Conservation (phyloP, 2,888 invertebrate genomes). For the Acrocera orbiculus region DNA sequence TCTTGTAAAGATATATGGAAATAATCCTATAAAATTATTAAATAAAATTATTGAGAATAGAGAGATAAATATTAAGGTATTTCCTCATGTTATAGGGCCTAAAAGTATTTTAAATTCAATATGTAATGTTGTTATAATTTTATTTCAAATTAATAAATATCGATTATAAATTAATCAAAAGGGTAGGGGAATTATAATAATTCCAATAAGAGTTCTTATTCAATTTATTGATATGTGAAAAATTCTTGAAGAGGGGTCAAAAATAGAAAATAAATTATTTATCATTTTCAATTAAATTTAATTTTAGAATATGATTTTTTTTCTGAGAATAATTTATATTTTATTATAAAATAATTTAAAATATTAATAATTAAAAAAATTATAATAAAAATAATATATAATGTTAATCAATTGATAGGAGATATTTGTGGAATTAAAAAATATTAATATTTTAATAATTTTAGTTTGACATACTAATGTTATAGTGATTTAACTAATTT, state of each 20-base stretch:
- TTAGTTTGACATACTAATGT: constrained; percentile 50
- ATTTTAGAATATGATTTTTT: no score
- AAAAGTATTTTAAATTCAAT: constrained; percentile 42
- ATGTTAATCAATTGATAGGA: constrained; percentile 36
- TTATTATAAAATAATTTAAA: constrained; percentile 37
- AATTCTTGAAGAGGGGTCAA: constrained; percentile 42
- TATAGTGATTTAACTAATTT: constrained; percentile 36
- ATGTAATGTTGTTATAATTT: constrained; percentile 32
- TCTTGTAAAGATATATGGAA: constrained; percentile 52
- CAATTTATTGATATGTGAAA: constrained; percentile 40
- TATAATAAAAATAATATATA: constrained; percentile 28
- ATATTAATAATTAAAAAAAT: constrained; percentile 35
- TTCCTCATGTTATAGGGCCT: constrained; percentile 33
- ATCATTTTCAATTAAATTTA: constrained; percentile 43
- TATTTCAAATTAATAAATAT: constrained; percentile 33
- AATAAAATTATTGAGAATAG: constrained; percentile 42
- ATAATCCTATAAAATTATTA: constrained; percentile 51
- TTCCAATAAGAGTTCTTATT: constrained; percentile 36
- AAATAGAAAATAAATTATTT: constrained; percentile 48
- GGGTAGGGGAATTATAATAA: constrained; percentile 35
- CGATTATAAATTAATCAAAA: constrained; percentile 40
- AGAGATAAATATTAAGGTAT: constrained; percentile 38
- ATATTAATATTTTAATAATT: constrained; percentile 40
- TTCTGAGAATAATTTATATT: no score
- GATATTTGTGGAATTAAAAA: constrained; percentile 53